Conservation (phyloP, 2,888 invertebrate species). For the Parnassius smintheus region DNA sequence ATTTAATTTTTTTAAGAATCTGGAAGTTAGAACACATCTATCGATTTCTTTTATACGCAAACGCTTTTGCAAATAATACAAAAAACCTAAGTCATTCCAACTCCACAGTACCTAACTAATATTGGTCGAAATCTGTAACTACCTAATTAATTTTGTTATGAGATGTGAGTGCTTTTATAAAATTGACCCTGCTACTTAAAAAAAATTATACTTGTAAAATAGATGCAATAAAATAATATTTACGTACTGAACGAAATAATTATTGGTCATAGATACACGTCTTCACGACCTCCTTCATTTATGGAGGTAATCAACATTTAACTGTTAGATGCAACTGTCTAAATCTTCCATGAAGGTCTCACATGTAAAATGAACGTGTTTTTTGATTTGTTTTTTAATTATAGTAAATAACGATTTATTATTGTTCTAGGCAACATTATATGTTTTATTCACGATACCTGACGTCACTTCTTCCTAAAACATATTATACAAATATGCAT, state of each 20-base stretch:
- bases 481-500: background rate
- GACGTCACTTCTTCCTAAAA: background rate
- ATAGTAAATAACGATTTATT: background rate
- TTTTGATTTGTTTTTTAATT: background rate
- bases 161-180: slow-evolving; percentile 1
- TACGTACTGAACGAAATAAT: slow-evolving; percentile 12
- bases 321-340: slow-evolving; percentile 6
- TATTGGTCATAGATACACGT: slow-evolving; percentile 9
- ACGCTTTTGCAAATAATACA: too few species aligned
- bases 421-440: background rate
- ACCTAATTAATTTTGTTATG: slow-evolving; percentile 1
- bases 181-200: slow-evolving; percentile 7
- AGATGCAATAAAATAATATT: slow-evolving; percentile 7
- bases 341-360: slow-evolving; percentile 14
- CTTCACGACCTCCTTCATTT: slow-evolving; percentile 17
- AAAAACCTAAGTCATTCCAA: too few species aligned
- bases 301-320: slow-evolving; percentile 8
- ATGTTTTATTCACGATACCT: background rate
- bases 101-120: too few species aligned
- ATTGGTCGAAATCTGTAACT: too few species aligned
- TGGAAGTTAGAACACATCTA: too few species aligned
- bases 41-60: too few species aligned
- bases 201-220: background rate
- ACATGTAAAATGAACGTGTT: background rate
- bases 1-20: too few species aligned